Evolutionary conservation across 2,888 invertebrate species (phyloP).

Genomic region (Drosophila sordidapex): DNA sequence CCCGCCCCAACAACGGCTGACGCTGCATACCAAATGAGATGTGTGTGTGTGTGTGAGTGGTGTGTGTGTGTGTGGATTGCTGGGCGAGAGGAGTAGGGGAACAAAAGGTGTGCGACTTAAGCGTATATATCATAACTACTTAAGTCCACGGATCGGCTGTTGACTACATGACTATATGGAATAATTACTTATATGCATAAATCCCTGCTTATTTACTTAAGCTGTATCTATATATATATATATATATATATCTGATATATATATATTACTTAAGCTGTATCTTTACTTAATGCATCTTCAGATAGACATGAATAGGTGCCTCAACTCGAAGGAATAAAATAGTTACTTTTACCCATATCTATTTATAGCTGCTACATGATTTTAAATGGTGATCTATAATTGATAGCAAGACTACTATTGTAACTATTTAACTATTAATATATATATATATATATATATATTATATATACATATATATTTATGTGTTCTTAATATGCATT

Average conservation of each 20-base stretch:
- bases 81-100: background rate
- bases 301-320: background rate
- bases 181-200: slow-evolving; percentile 1
- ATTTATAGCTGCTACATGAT: background rate
- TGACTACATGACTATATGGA: slow-evolving; percentile 21
- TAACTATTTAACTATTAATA: background rate
- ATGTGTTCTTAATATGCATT: background rate
- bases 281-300: slow-evolving; percentile 1
- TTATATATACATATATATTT: background rate
- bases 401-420: background rate
- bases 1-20: slow-evolving; percentile 44
- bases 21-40: slow-evolving; percentile 76
- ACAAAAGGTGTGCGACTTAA: slow-evolving; percentile 21
- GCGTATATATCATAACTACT: slow-evolving; percentile 36
- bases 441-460: too few relatives aligned
- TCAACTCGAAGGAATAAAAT: background rate
- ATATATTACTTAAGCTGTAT: slow-evolving; percentile 7
- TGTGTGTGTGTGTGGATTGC: background rate
- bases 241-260: too few relatives aligned
- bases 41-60: slow-evolving; percentile 24
- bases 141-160: slow-evolving; percentile 29
- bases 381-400: background rate
- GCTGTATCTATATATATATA: too few relatives aligned
- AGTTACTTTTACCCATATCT: background rate
- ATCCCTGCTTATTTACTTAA: slow-evolving; percentile 17